Conservation (phyloP, 2,888 invertebrate species). For the Subacronicta megacephala region DNA sequence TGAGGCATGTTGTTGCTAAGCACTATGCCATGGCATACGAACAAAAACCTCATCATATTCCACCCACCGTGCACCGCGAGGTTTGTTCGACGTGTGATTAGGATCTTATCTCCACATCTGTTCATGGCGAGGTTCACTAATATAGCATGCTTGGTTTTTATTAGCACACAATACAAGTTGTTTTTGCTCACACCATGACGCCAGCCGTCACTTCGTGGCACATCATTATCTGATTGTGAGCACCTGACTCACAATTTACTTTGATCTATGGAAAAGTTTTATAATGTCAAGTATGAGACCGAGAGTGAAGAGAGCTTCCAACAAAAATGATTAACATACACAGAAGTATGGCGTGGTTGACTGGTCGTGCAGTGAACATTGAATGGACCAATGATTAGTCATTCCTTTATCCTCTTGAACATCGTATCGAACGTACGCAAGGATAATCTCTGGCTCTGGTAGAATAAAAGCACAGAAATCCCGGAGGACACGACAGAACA, state of each 20-base stretch:
- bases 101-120: conserved; percentile 16
- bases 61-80: not conserved
- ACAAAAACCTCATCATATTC: conserved; percentile 10
- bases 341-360: too few relatives aligned
- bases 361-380: too few relatives aligned
- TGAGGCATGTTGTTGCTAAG: not conserved
- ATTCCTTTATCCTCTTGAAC: too few relatives aligned
- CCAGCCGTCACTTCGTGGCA: not conserved
- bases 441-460: too few relatives aligned
- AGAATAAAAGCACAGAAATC: too few relatives aligned
- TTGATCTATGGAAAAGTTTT: conserved; percentile 2
- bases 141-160: conserved; percentile 3
- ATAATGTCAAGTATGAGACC: too few relatives aligned
- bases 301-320: too few relatives aligned
- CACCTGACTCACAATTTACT: conserved; percentile 5
- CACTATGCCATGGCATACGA: not conserved
- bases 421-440: too few relatives aligned
- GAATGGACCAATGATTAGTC: too few relatives aligned
- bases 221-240: conserved; percentile 8
- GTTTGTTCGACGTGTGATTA: conserved; percentile 9
- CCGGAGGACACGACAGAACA: too few relatives aligned
- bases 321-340: too few relatives aligned
- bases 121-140: not conserved
- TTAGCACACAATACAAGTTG: conserved; percentile 24
- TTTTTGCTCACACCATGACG: conserved; percentile 3